phyloP scores from a whole-genome alignment of 2,888 invertebrate species.

The Meliscaeva auricollis region DNA sequence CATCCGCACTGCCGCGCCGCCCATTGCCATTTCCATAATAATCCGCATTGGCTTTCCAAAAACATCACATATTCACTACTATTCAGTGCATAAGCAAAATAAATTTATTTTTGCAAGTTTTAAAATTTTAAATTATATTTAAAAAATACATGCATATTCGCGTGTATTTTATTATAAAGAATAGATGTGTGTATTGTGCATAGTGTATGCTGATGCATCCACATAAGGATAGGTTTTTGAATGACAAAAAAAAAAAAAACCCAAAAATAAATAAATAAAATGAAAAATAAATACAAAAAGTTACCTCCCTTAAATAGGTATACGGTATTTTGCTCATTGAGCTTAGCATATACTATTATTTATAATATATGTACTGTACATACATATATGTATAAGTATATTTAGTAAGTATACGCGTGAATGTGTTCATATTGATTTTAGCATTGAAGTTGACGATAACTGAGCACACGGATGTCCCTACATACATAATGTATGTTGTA shows the following conservation, averaged over 20 bases:
- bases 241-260: slow-evolving; percentile 27
- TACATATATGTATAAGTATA: background rate
- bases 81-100: slow-evolving; percentile 47
- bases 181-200: slow-evolving; percentile 31
- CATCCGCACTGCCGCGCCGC: background rate
- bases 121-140: slow-evolving; percentile 67
- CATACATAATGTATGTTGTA: background rate
- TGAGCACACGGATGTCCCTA: slow-evolving; percentile 27
- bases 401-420: slow-evolving; percentile 48
- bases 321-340: slow-evolving; percentile 69
- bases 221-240: slow-evolving; percentile 48
- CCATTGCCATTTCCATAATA: slow-evolving; percentile 4
- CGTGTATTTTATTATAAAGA: slow-evolving; percentile 56
- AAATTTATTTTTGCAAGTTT: slow-evolving; percentile 66
- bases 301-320: slow-evolving; percentile 73
- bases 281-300: slow-evolving; percentile 43
- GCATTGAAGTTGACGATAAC: slow-evolving; percentile 72
- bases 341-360: slow-evolving; percentile 68
- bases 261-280: slow-evolving; percentile 27
- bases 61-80: background rate
- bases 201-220: too few relatives aligned
- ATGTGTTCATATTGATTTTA: slow-evolving; percentile 74
- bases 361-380: slow-evolving; percentile 36
- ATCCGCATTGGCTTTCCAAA: slow-evolving; percentile 24
- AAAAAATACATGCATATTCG: slow-evolving; percentile 66